Conservation (phyloP, 2,797 vertebrate genomes). For the Leptoclinus maculatus region DNA sequence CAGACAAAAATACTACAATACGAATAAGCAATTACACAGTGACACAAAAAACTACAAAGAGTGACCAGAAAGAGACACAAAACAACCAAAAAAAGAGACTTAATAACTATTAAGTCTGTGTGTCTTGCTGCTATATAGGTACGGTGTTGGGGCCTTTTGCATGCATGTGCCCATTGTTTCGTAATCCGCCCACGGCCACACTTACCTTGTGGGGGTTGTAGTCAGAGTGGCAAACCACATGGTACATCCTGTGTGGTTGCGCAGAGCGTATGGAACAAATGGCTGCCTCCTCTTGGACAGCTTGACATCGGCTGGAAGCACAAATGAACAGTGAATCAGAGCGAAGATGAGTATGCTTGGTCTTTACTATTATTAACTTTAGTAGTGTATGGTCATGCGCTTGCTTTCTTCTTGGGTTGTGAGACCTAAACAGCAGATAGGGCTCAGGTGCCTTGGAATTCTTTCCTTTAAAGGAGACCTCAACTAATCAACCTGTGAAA, state of each 20-base stretch:
- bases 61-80: not conserved
- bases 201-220: constrained; percentile 96
- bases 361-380: not conserved
- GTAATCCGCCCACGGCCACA: not conserved
- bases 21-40: too few species aligned
- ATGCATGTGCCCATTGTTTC: not conserved
- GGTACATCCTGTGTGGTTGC: constrained; percentile 97
- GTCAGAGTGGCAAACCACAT: constrained; percentile 97
- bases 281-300: constrained; percentile 94
- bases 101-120: not conserved
- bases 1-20: not conserved
- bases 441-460: not conserved
- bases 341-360: not conserved
- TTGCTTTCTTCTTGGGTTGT: not conserved
- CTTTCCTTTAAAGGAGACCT: constrained; percentile 11
- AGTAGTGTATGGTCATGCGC: not conserved
- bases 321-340: not conserved
- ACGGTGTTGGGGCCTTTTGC: not conserved
- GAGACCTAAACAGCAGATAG: constrained; percentile 8
- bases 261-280: constrained; percentile 93
- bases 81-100: not conserved
- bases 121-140: not conserved
- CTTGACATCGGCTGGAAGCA: constrained; percentile 87
- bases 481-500: not conserved
- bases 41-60: not conserved